Base-by-base conservation (phyloP, 2,113 vertebrate genomes). In the Lasiurus cinereus region DNA sequence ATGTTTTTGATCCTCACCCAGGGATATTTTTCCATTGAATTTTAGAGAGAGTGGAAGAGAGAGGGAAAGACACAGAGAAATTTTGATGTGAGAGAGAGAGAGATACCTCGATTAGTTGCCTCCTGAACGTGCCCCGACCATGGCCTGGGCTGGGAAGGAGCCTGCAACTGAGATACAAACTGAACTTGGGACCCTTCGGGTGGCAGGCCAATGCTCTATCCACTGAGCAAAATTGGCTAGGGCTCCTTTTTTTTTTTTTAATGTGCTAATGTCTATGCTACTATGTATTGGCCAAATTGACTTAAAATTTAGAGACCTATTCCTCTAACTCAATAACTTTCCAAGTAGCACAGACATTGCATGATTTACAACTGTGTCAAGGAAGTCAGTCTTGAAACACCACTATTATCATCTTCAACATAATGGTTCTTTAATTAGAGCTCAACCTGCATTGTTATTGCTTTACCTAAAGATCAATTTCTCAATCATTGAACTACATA, bases 391-490 rank as follows among this genome's bases (percentile, higher is more conserved):
- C 36, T 95, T 27, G 31, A 96, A 91, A 67, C 31, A 72, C 19
- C 31, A 33, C n/a, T 48, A 19, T 82, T 54, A 52, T 52, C 29
- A 76, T 89, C 27, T 69, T 4, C 77, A 46, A 80, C 6, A 24
- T 84, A 31, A 88, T 59, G 77, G 4, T 0, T 88, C 2, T 87
- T 36, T 92, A 82, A 95, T 90, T 92, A 94, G 27, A 91, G 72
- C 39, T 77, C 11, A 82, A 36, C 7, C 24, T 85, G 16, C 15
- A 36, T 90, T 78, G 52, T 77, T 93, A 84, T 8, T 92, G 9
- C 67, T 90, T 90, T 90, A 94, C 87, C 46, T 72, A 31, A 88
- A 88, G 70, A 96, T 90, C 66, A 90, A 85, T 95, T 87, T 87
- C 56, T 89, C 72, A 74, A 77, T 93, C 46, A 76, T 2, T 90